Evolutionary conservation across 1,140 invertebrate species (phyloP), one percentile per base, ranked within the genome.

Genomic region (Coelopa frigida): DNA sequence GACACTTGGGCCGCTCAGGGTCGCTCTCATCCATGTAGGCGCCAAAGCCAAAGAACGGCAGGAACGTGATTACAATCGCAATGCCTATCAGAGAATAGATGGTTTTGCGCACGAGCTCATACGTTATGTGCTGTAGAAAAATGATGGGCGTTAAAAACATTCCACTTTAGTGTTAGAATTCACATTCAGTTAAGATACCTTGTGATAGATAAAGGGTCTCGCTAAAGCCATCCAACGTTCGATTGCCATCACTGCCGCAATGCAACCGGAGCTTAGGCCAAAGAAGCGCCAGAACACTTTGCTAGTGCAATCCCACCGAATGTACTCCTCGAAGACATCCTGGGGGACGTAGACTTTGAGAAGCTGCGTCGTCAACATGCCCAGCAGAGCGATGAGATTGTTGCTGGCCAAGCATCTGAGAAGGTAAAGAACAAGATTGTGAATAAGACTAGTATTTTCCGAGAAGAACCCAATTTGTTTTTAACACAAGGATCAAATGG

Each of bases 131-230:
- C 85, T 89, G 74, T 32, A 77, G 14, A 29, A 46, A 29, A 8
- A 14, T 27, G 17, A 32, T 22, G 21, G 17, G 18, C 8, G 15
- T 36, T 46, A 38, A 14, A 10, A 33, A 14, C 4, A 10, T 4
- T 33, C 10, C 31, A 35, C 14, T 15, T 35, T 35, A 5, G 18
- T 17, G 24, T 1, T 22, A 21, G 24, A 38, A 7, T 20, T 4
- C 22, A 3, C 18, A 20, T 37, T 37, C 35, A 29, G 39, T 11
- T 33, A 54, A 69, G n/a, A 71, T 70, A 90, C 87, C 81, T 88
- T 87, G 68, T 89, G 87, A 69, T 90, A 92, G 44, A 87, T 74
- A 61, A 92, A 92, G n/a, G 88, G 88, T 51, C 82, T 78, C 0
- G 87, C 88, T 39, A 92, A 75, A 3, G 88, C 87, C 49, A 90